Base-by-base conservation (phyloP, 2,888 invertebrate genomes). In the Nomada fucata region DNA sequence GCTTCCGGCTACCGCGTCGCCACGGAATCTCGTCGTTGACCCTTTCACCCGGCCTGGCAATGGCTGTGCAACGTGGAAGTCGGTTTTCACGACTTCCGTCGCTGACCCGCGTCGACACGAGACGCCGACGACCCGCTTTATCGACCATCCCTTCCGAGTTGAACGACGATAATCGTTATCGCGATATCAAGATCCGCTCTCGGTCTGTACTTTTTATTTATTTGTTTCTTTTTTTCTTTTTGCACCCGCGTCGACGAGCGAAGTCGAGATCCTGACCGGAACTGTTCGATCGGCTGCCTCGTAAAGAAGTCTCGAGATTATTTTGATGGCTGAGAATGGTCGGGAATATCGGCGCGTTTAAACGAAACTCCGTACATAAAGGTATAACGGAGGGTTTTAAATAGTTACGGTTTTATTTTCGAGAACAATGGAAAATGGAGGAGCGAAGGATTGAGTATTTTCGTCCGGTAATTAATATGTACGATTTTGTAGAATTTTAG, bases 1-100 rank as follows among this genome's bases (percentile, higher is more conserved):
- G 63, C 60, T 73, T 73, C 73, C 74, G 71, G 71, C 52, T 71
- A 61, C 52, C 59, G 57, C 57, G 69, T 57, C 42, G 50, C 71
- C 71, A 71, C 61, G 61, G 61, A 71, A 71, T 52, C 71, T 47
- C 70, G 73, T 20, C 36, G 73, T 73, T 73, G 73, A 73, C 73
- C 73, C 65, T 57, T 57, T 73, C 65, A 65, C 47, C 73, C 60
- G 67, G 44, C 59, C 59, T 67, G 47, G 59, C 75, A 60, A 75
- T 26, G 57, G 52, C 68, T 64, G 26, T 52, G 60, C 69, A 42
- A 52, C 44, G 53, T 52, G 75, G 44, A 61, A 76, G 75, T 63
- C 23, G 69, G 61, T 55, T 76, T 61, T 69, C 65, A 73, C 73
- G 73, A 73, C 73, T 73, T 73, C 73, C 73, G 73, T 15, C 47